phyloP scores from a whole-genome alignment of 2,797 vertebrate species.

The Balearica regulorum region DNA sequence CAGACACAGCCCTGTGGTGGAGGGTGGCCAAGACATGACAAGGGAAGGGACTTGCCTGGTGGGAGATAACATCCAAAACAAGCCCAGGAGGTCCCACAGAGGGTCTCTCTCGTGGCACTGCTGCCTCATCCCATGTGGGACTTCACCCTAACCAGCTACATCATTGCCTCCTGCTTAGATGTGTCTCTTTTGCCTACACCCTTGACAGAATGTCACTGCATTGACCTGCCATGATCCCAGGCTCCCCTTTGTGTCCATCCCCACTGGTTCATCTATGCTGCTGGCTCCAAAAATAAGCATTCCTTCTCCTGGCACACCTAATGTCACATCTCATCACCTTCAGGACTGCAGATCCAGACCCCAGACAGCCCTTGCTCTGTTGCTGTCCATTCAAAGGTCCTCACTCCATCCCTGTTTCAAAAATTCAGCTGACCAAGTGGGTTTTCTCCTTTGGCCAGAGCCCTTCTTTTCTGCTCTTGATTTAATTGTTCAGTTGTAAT shows the following conservation, averaged over 20 bases:
- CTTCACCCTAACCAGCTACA: neutral
- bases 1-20: neutral
- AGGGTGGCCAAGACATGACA: fast-evolving
- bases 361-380: neutral
- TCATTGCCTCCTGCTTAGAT: neutral
- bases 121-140: neutral
- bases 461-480: neutral
- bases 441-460: neutral
- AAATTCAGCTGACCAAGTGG: constrained; percentile 6
- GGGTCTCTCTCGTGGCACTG: neutral
- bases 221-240: fast-evolving
- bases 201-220: neutral
- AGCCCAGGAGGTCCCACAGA: neutral
- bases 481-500: neutral
- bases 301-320: neutral
- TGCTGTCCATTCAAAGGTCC: neutral
- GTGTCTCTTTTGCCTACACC: fast-evolving
- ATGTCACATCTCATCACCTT: neutral
- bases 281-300: neutral
- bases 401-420: neutral
- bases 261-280: fast-evolving
- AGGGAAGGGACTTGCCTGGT: neutral
- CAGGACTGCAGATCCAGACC: neutral
- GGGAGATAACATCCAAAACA: neutral
- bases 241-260: neutral